These are phyloP conservation scores for Stichopus horrens DNA, from an alignment of 53 echinoderm and acorn worm species.

Conservation along the genomic window DNA sequence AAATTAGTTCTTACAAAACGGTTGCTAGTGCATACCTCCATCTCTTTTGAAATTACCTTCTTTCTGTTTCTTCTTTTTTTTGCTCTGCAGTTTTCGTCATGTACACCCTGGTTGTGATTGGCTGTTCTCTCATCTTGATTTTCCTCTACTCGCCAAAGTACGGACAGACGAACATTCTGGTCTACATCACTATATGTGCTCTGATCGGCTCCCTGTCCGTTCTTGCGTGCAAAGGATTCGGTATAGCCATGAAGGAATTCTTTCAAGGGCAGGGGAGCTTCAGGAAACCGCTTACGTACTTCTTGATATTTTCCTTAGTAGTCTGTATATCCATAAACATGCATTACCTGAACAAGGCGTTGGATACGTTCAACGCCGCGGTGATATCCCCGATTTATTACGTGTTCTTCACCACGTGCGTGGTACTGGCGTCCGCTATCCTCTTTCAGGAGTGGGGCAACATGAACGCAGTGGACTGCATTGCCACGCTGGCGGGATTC, in stretches of 20 bases:
- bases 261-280: conserved; percentile 59
- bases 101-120: conserved; percentile 63
- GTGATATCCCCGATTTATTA: conserved; percentile 97
- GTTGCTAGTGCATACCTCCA: not conserved
- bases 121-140: conserved; percentile 71
- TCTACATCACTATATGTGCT: conserved; percentile 95
- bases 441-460: conserved; percentile 86
- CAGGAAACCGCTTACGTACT: conserved; percentile 63
- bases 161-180: conserved; percentile 85
- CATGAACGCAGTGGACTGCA: conserved; percentile 56
- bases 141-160: conserved; percentile 83
- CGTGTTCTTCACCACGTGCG: conserved; percentile 91
- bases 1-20: no score
- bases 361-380: conserved; percentile 94
- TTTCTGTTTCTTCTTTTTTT: conserved; percentile 19
- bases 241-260: conserved; percentile 87
- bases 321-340: conserved; percentile 83
- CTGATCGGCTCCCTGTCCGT: conserved; percentile 94
- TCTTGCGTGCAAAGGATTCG: conserved; percentile 94
- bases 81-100: conserved; percentile 79
- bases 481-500: conserved; percentile 83
- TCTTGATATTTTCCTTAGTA: conserved; percentile 65
- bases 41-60: not conserved
- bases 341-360: conserved; percentile 90
- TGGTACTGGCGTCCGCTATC: conserved; percentile 83